Evolutionary conservation across 1,140 invertebrate species (phyloP).

Genomic region (Euura saliciscinereae): DNA sequence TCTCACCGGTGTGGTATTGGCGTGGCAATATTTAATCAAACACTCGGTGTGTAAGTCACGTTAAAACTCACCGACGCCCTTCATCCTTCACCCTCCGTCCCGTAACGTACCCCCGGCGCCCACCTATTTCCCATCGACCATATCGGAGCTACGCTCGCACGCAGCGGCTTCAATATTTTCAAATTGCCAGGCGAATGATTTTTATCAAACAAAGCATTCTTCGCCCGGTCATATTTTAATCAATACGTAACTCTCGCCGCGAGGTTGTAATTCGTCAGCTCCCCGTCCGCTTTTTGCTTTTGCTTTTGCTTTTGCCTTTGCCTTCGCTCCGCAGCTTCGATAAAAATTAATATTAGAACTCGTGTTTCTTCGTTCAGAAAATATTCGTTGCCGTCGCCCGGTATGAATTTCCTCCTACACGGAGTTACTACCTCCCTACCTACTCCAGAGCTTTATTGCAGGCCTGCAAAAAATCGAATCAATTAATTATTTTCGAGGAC

Average conservation of each 20-base stretch:
- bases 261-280: neutral
- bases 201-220: constrained; percentile 53
- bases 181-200: constrained; percentile 55
- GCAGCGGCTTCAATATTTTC: constrained; percentile 51
- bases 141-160: constrained; percentile 24
- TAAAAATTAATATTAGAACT: constrained; percentile 58
- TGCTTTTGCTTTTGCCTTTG: constrained; percentile 19
- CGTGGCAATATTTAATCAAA: constrained; percentile 1
- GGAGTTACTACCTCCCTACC: neutral
- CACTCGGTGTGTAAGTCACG: constrained; percentile 6
- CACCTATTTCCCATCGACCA: neutral
- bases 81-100: neutral
- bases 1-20: neutral
- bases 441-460: neutral
- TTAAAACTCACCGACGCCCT: neutral
- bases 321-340: constrained; percentile 41
- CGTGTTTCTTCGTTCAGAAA: constrained; percentile 56
- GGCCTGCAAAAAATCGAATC: neutral
- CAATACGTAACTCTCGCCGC: constrained; percentile 39
- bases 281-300: constrained; percentile 28
- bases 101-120: too few relatives aligned
- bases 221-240: constrained; percentile 55
- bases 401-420: neutral
- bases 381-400: constrained; percentile 32
- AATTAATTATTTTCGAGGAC: neutral